Conservation (phyloP, 2,888 invertebrate species). For the Uloborus plumipes region DNA sequence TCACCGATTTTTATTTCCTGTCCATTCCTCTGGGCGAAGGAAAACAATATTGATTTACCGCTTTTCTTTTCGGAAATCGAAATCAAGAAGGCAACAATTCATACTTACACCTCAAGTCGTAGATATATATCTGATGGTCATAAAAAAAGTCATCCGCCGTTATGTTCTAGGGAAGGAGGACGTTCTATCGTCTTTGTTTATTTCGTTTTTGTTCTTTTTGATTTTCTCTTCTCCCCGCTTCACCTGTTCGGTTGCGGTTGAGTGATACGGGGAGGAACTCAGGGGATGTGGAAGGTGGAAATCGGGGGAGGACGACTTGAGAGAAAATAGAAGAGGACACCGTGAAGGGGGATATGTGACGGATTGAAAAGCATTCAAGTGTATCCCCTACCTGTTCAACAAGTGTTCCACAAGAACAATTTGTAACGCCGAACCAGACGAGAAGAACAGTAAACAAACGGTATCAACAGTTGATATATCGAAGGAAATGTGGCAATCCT, state of each 20-base stretch:
- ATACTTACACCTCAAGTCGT: conserved; percentile 19
- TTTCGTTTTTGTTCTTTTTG: no score
- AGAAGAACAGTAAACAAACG: conserved; percentile 36
- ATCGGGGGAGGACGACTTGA: conserved; percentile 34
- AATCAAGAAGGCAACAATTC: conserved; percentile 43
- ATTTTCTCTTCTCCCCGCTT: conserved; percentile 26
- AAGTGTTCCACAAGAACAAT: conserved; percentile 60
- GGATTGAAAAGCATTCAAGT: conserved; percentile 37
- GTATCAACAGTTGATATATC: conserved; percentile 3
- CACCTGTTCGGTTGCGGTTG: conserved; percentile 50
- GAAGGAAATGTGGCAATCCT: conserved; percentile 19
- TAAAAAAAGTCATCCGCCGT: conserved; percentile 2
- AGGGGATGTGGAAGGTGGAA: conserved; percentile 8
- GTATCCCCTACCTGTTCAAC: conserved; percentile 53
- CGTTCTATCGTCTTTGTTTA: no score
- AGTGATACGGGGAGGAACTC: conserved; percentile 22
- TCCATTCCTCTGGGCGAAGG: neutral
- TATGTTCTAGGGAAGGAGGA: no score
- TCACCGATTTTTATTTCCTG: neutral
- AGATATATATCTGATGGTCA: conserved; percentile 13
- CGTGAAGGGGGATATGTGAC: conserved; percentile 5
- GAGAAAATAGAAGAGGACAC: conserved; percentile 23
- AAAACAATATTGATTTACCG: conserved; percentile 44
- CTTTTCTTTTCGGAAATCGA: conserved; percentile 26
- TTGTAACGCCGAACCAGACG: conserved; percentile 43